A percentile compares a stretch with the other conserved stretches of the same genome.
Conservation (phyloP, 2,888 invertebrate species). For the Tiliacea citrago region DNA sequence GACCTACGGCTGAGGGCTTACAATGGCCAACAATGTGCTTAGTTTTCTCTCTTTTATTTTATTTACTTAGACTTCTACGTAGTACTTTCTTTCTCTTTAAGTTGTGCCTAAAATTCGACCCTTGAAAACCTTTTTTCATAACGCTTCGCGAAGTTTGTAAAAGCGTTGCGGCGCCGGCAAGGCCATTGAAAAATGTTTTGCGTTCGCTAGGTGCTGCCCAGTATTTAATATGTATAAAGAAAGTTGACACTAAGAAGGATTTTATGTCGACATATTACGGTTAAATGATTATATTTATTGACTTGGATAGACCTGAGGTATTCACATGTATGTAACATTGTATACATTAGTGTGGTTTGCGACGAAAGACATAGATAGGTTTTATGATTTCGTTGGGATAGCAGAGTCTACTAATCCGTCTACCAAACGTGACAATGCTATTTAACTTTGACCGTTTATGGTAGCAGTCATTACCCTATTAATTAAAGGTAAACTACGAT, state of each 20-base stretch:
- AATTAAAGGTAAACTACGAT: background rate
- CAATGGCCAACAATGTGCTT: slow-evolving; percentile 6
- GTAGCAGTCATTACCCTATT: background rate
- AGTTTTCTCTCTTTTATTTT: slow-evolving; percentile 20
- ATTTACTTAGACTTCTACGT: background rate
- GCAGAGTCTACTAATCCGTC: background rate
- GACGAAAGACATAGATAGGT: background rate
- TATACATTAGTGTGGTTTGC: background rate
- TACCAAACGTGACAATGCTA: background rate
- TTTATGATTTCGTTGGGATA: background rate
- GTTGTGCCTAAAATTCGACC: slow-evolving; percentile 1
- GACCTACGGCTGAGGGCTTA: slow-evolving; percentile 9
- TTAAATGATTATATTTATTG: background rate
- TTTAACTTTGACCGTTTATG: background rate
- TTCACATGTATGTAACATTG: background rate
- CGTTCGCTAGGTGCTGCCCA: background rate
- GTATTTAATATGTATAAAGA: background rate
- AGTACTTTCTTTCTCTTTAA: background rate
- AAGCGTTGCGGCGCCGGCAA: slow-evolving; percentile 7
- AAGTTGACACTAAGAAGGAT: background rate
- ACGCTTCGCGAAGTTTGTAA: slow-evolving; percentile 27
- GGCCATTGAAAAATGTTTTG: slow-evolving; percentile 30
- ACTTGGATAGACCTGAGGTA: background rate
- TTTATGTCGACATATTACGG: background rate
- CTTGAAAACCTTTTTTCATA: slow-evolving; percentile 1